Percentiles rank a stretch among this genome's conserved stretches.
These are phyloP conservation scores for Drosophila nebulosa DNA, from an alignment of 1,140 invertebrate genomes.

Conservation along the genomic window DNA sequence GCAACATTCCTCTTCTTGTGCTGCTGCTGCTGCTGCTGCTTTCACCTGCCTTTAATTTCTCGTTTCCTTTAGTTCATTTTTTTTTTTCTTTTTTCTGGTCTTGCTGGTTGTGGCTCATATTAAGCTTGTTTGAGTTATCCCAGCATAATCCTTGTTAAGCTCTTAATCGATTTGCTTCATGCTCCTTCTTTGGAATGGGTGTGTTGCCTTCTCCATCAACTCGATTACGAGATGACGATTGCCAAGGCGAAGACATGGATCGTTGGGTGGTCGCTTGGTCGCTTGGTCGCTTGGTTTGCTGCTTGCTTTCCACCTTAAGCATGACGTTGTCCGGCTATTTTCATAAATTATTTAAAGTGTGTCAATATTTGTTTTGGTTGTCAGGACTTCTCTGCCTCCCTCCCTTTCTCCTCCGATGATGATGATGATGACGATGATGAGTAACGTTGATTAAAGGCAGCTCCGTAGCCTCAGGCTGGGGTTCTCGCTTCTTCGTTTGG, in stretches of 20 bases:
- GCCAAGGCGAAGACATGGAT: constrained; percentile 15
- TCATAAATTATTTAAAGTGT: constrained; percentile 70
- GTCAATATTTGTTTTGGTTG: constrained; percentile 56
- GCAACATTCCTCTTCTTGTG: too few relatives aligned
- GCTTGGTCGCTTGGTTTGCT: not conserved
- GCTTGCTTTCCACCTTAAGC: not conserved
- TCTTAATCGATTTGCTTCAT: constrained; percentile 69
- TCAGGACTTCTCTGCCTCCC: not conserved
- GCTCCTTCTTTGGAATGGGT: constrained; percentile 15
- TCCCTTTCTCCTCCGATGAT: not conserved
- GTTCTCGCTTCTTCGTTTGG: constrained; percentile 40
- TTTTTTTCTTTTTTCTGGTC: not conserved
- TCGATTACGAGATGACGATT: constrained; percentile 4
- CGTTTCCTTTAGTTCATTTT: not conserved
- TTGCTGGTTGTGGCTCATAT: constrained; percentile 26
- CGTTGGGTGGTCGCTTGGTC: too few relatives aligned
- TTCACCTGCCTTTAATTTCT: constrained; percentile 4
- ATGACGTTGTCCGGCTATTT: constrained; percentile 37
- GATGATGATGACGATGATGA: constrained; percentile 22
- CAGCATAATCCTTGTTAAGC: constrained; percentile 54
- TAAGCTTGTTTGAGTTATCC: constrained; percentile 48
- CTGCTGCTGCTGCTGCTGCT: too few relatives aligned
- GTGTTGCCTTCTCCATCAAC: constrained; percentile 34
- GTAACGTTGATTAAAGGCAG: constrained; percentile 49
- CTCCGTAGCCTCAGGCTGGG: constrained; percentile 4